phyloP scores from a whole-genome alignment of 2,113 vertebrate genomes.

The Actenoides hombroni region DNA sequence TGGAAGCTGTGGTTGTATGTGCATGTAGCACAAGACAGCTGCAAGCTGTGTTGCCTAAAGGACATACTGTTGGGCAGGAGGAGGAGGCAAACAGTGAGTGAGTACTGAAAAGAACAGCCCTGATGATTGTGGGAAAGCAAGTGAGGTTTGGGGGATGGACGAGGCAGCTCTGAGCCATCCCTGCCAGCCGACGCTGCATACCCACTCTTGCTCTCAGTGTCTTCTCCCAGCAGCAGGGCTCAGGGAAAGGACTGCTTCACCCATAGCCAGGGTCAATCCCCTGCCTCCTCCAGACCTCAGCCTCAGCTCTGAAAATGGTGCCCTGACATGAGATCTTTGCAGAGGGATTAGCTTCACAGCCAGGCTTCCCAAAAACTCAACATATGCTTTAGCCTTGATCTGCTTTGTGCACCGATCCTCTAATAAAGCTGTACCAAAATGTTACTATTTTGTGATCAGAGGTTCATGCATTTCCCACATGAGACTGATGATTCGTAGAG shows the following conservation, averaged over 20 bases:
- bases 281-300: background rate
- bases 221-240: background rate
- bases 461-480: background rate
- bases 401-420: background rate
- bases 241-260: background rate
- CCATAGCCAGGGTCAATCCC: background rate
- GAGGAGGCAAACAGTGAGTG: background rate
- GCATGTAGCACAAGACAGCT: background rate
- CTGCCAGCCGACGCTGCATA: background rate
- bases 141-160: background rate
- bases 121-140: background rate
- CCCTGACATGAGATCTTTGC: background rate
- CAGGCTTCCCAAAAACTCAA: background rate
- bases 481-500: background rate
- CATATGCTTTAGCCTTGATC: background rate
- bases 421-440: background rate
- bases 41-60: background rate
- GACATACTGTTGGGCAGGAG: background rate
- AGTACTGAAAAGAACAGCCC: background rate
- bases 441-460: background rate
- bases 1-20: fast-evolving
- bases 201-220: background rate
- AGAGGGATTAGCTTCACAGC: background rate
- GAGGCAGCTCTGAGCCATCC: background rate
- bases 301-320: background rate